Conservation (phyloP, 2,888 invertebrate genomes). For the Harmothoe impar region DNA sequence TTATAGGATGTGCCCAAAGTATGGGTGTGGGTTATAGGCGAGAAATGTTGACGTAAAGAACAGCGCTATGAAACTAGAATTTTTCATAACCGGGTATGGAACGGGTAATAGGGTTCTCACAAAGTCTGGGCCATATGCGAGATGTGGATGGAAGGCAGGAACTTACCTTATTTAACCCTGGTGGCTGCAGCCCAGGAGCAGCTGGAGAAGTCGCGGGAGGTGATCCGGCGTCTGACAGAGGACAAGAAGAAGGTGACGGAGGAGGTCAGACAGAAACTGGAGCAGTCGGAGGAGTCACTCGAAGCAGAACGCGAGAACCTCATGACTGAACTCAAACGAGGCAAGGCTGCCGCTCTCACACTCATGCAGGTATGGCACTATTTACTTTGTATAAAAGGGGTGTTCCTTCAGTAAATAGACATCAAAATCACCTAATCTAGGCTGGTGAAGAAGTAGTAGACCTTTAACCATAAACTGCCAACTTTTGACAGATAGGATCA, state of each 20-base stretch:
- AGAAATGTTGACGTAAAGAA: too few relatives aligned
- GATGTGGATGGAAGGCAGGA: slow-evolving; percentile 76
- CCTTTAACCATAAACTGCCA: too few relatives aligned
- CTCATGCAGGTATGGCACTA: slow-evolving; percentile 79
- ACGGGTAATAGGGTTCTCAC: too few relatives aligned
- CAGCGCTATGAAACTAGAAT: too few relatives aligned
- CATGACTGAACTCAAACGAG: slow-evolving; percentile 82
- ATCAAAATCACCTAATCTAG: too few relatives aligned
- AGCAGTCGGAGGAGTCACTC: slow-evolving; percentile 76
- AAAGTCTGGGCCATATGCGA: too few relatives aligned
- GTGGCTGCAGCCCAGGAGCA: slow-evolving; percentile 73
- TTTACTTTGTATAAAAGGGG: background rate
- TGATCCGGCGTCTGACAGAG: slow-evolving; percentile 79
- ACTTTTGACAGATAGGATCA: too few relatives aligned
- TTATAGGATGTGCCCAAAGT: too few relatives aligned
- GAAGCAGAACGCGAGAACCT: slow-evolving; percentile 81
- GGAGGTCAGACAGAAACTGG: slow-evolving; percentile 75
- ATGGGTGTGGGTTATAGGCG: too few relatives aligned
- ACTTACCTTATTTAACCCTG: background rate
- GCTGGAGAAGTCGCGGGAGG: slow-evolving; percentile 81
- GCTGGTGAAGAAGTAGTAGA: too few relatives aligned
- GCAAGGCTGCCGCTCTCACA: slow-evolving; percentile 82
- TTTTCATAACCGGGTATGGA: too few relatives aligned
- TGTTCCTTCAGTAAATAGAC: too few relatives aligned
- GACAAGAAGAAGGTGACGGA: slow-evolving; percentile 76